Conservation (phyloP, 1,140 invertebrate genomes). For the Ceratina australensis region DNA sequence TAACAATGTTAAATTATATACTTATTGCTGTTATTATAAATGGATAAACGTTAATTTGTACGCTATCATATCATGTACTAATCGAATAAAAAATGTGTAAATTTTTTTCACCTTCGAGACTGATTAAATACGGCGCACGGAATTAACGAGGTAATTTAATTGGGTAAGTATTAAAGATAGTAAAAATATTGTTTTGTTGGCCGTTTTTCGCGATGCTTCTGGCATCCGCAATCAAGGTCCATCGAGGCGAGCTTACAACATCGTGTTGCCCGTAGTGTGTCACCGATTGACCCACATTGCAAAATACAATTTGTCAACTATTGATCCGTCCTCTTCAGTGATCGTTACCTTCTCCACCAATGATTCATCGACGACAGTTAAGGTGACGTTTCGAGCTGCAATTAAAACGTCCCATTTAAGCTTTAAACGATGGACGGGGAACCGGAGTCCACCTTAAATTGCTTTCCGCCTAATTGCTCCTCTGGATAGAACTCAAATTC, state of each 20-base stretch:
- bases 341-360: slow-evolving; percentile 21
- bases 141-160: no score
- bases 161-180: neutral
- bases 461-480: neutral
- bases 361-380: slow-evolving; percentile 6
- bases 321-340: slow-evolving; percentile 35
- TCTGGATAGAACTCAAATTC: no score
- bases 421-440: neutral
- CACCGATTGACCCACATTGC: slow-evolving; percentile 47
- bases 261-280: slow-evolving; percentile 28
- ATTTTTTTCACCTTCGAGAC: no score
- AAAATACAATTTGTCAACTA: slow-evolving; percentile 57
- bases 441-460: no score
- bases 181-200: slow-evolving; percentile 17
- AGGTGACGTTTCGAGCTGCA: slow-evolving; percentile 22
- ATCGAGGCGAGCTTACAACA: slow-evolving; percentile 48
- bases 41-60: no score
- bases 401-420: slow-evolving; percentile 1
- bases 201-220: slow-evolving; percentile 25
- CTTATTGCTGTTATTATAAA: no score
- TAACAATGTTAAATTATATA: no score
- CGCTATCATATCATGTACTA: no score
- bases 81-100: no score
- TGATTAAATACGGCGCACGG: no score
- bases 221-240: slow-evolving; percentile 49